Base-by-base conservation (phyloP, 2,797 vertebrate genomes). In the Coluber constrictor region DNA sequence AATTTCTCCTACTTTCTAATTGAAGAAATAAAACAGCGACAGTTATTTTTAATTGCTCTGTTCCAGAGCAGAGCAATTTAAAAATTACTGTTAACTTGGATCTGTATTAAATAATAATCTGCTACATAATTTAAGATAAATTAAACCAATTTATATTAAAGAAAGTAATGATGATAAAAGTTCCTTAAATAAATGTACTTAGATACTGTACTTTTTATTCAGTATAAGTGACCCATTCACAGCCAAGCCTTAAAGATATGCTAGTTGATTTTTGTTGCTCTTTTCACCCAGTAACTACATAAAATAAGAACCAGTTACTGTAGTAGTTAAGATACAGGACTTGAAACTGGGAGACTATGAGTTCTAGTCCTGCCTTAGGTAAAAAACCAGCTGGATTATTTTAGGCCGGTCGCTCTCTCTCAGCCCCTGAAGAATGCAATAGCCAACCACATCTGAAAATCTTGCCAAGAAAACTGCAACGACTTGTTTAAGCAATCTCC, bases 31-130 rank as follows among this genome's bases (percentile, higher is more conserved):
- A 92, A 96, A 96, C 93, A 94, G 56, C 51, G 91, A 91, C 93
- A 96, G 96, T 97, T 97, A 96, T 95, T 97, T 97, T 97, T 96
- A 97, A 95, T 96, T 97, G 93, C 94, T 95, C 92, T 93, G 89
- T 96, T 95, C 70, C 93, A 96, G 90, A 93, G 92, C 94, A 97
- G 94, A 96, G 87, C 94, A 95, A 96, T 96, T 96, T 96, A 94
- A 96, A 91, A 97, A 96, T 95, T 96, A 90, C 89, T 95, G 95
- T 90, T 96, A 96, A 95, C 94, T 96, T 94, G 93, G 90, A 96
- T 95, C 66, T 60, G 56, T 95, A 92, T 92, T 63, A 95, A 97
- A 90, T 94, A 95, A 96, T 96, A 96, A 94, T 95, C 91, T 95
- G 47, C 93, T 87, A 55, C 95, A 92, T 89, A 94, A 92, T 96